Evolutionary conservation across 2,113 vertebrate species (phyloP).

Genomic region (Festucalex cinctus): DNA sequence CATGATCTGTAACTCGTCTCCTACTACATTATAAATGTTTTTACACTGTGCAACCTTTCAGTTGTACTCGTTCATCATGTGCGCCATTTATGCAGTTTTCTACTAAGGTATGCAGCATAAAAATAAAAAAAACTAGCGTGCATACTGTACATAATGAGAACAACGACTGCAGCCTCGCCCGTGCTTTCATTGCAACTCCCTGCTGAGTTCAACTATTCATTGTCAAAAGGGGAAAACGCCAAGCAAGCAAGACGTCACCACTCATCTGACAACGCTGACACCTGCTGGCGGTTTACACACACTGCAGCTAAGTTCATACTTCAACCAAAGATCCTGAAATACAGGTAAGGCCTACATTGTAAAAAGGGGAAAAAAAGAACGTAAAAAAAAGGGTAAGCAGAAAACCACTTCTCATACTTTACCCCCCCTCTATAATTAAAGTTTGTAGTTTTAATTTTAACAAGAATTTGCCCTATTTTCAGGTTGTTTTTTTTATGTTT

Average conservation of each 20-base stretch:
- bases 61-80: background rate
- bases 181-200: background rate
- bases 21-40: background rate
- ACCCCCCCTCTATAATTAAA: too few species aligned
- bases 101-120: background rate
- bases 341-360: too few species aligned
- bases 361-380: too few species aligned
- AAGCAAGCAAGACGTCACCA: background rate
- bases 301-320: background rate
- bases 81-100: background rate
- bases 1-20: background rate
- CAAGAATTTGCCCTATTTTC: too few species aligned
- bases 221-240: background rate
- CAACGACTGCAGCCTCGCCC: background rate
- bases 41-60: background rate
- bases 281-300: background rate
- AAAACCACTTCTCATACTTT: too few species aligned
- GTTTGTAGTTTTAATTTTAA: too few species aligned
- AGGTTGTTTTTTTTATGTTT: too few species aligned
- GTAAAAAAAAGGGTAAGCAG: too few species aligned
- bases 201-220: slow-evolving; percentile 1
- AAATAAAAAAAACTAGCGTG: background rate
- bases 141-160: background rate
- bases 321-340: too few species aligned
- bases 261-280: slow-evolving; percentile 1